These are phyloP conservation scores for Dasypolia templi DNA, from an alignment of 2,888 invertebrate genomes.

Conservation along the genomic window DNA sequence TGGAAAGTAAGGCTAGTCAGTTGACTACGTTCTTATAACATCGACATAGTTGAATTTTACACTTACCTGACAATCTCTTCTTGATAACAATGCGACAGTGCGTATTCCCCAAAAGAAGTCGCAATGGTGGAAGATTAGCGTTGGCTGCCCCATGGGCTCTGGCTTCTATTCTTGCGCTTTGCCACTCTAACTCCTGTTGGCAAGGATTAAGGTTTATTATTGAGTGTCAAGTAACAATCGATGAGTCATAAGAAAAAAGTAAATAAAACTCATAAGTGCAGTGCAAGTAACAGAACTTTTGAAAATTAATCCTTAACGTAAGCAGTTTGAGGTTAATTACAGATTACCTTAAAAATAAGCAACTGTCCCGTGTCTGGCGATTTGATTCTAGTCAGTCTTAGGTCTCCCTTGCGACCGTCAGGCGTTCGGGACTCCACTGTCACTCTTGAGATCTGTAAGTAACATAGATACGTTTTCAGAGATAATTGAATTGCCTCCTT, in stretches of 20 bases:
- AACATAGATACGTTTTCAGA: neutral
- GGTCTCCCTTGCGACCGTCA: constrained; percentile 96
- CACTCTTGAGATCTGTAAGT: constrained; percentile 95
- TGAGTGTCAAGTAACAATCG: neutral
- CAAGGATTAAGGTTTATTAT: constrained; percentile 11
- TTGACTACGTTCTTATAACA: too few species aligned
- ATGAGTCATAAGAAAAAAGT: too few species aligned
- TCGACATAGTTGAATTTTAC: constrained; percentile 8
- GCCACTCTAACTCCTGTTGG: constrained; percentile 96
- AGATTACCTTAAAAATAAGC: constrained; percentile 96
- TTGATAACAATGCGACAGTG: constrained; percentile 98
- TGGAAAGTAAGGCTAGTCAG: too few species aligned
- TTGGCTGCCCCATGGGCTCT: constrained; percentile 91
- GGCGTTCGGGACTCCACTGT: constrained; percentile 98
- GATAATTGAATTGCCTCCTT: neutral
- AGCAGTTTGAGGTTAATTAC: neutral
- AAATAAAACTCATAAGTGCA: neutral
- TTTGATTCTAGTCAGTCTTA: constrained; percentile 97
- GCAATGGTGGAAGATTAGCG: constrained; percentile 94
- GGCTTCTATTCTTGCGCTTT: constrained; percentile 98
- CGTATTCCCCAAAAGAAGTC: constrained; percentile 98
- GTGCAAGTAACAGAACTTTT: neutral
- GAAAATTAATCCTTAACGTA: neutral
- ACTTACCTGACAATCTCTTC: constrained; percentile 95
- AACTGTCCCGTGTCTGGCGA: constrained; percentile 97